These are phyloP conservation scores for Lophotriccus pileatus DNA, from an alignment of 2,797 vertebrate genomes.

Conservation along the genomic window DNA sequence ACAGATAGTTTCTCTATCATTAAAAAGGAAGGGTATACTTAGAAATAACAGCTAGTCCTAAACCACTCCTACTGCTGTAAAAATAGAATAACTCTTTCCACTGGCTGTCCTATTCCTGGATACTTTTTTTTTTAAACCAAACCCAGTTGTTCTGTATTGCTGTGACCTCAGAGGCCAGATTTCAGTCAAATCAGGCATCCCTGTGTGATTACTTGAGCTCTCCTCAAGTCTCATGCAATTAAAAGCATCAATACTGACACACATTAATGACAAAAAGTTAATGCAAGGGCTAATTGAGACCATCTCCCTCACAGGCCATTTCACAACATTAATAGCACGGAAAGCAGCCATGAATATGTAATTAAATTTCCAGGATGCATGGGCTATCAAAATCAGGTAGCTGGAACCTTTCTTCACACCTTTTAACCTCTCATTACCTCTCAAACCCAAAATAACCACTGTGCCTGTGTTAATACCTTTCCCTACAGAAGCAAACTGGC, in stretches of 20 bases:
- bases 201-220: not conserved
- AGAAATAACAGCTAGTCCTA: not conserved
- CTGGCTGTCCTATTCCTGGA: not conserved
- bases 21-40: not conserved
- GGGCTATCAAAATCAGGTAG: conserved; percentile 27
- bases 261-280: conserved; percentile 50
- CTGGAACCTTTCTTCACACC: conserved; percentile 17
- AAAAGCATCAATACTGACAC: conserved; percentile 13
- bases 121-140: not conserved
- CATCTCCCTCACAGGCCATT: conserved; percentile 30
- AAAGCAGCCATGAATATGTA: conserved; percentile 48
- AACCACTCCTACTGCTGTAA: not conserved
- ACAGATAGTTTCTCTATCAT: not conserved
- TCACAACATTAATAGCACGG: conserved; percentile 31
- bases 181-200: not conserved
- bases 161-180: not conserved
- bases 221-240: conserved; percentile 7
- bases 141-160: not conserved
- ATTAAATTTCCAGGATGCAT: conserved; percentile 46
- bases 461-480: not conserved
- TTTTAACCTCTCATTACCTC: conserved; percentile 37
- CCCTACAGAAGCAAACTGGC: not conserved
- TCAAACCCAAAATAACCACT: not conserved
- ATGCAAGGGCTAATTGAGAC: conserved; percentile 47
- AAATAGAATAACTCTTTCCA: not conserved